Percentiles rank a stretch among this genome's conserved stretches.
Evolutionary conservation across 1,140 invertebrate species (phyloP).

Genomic region (Drosophila seguyi): DNA sequence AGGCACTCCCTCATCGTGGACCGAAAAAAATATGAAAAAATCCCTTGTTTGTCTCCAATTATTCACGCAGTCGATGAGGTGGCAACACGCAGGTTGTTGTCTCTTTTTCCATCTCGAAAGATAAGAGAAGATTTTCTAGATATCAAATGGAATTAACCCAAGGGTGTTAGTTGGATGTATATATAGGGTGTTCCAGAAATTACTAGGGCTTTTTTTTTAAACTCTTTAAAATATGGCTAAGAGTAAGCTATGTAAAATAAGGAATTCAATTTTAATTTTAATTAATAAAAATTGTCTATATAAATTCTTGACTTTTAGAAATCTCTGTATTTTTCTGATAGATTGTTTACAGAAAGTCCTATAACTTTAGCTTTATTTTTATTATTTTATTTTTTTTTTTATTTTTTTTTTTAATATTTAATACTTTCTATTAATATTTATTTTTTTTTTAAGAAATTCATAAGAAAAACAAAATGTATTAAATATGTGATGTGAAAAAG

Average conservation of each 20-base stretch:
- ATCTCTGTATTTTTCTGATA: no score
- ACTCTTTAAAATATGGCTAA: background rate
- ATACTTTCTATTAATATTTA: no score
- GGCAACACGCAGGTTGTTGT: background rate
- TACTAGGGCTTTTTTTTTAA: background rate
- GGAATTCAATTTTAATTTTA: no score
- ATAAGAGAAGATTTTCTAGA: conserved; percentile 12
- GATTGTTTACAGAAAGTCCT: no score
- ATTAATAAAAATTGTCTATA: background rate
- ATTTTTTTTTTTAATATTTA: no score
- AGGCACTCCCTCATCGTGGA: conserved; percentile 17
- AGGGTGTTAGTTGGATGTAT: background rate
- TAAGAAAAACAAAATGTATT: no score
- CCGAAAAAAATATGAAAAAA: background rate
- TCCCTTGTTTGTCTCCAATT: conserved; percentile 11
- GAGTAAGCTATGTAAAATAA: no score
- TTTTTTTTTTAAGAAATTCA: no score
- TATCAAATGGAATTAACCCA: background rate
- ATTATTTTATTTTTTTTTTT: no score
- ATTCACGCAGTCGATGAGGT: conserved; percentile 17
- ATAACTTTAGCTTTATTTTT: no score
- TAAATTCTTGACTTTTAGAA: no score
- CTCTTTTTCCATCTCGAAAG: background rate
- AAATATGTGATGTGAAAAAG: no score
- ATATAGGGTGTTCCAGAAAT: background rate